Evolutionary conservation across 1,140 invertebrate species (phyloP).

Genomic region (Aleiodes sp.): DNA sequence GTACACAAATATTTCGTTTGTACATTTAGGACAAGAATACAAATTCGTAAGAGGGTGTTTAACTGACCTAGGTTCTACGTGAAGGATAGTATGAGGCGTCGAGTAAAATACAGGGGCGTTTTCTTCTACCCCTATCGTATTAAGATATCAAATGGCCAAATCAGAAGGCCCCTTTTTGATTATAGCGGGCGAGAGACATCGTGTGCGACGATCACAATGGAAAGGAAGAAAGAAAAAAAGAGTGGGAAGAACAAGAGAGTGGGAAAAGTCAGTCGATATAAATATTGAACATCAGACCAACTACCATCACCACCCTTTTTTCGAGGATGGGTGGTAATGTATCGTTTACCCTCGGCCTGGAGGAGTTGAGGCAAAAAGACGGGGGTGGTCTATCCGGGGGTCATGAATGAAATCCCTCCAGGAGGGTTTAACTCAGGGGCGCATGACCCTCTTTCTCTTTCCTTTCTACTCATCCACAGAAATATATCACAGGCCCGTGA

Average conservation of each 20-base stretch:
- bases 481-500: conserved; percentile 32
- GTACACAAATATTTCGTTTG: too few species aligned
- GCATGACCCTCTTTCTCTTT: conserved; percentile 57
- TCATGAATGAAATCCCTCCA: conserved; percentile 65
- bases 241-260: too few species aligned
- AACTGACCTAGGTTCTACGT: conserved; percentile 40
- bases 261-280: too few species aligned
- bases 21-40: too few species aligned
- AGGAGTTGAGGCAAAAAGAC: conserved; percentile 40
- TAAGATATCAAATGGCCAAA: conserved; percentile 65
- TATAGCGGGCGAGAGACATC: neutral
- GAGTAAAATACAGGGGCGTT: conserved; percentile 43
- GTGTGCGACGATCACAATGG: neutral
- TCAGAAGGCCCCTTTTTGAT: conserved; percentile 40
- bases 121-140: conserved; percentile 46
- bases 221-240: neutral
- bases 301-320: conserved; percentile 47
- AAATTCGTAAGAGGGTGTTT: neutral
- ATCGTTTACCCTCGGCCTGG: conserved; percentile 51
- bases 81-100: conserved; percentile 20
- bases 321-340: conserved; percentile 47
- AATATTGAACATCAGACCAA: conserved; percentile 39
- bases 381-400: conserved; percentile 46
- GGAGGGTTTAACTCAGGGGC: conserved; percentile 54
- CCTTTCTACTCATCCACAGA: conserved; percentile 1